phyloP scores from a whole-genome alignment of 2,797 vertebrate genomes.

The Miichthys miiuy region DNA sequence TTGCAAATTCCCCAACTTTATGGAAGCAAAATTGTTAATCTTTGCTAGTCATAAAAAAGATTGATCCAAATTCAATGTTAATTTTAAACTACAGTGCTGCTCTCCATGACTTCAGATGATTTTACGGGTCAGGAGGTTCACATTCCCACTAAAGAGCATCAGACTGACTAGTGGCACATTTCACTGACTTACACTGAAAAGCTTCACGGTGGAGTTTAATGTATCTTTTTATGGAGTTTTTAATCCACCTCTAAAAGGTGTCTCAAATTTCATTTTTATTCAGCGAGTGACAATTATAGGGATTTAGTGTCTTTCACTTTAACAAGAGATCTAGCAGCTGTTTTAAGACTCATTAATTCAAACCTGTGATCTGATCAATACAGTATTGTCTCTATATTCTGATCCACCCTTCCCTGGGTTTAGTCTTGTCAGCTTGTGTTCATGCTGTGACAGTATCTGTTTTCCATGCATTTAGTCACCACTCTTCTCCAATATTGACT shows the following conservation, averaged over 20 bases:
- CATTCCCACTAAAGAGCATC: background rate
- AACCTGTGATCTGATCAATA: constrained; percentile 28
- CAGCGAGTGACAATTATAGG: background rate
- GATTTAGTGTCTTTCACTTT: constrained; percentile 22
- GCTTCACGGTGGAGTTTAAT: background rate
- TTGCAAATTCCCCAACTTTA: background rate
- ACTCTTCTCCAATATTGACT: constrained; percentile 13
- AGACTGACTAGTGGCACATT: constrained; percentile 13
- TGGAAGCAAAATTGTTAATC: background rate
- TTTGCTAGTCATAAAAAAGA: background rate
- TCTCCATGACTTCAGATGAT: too few species aligned
- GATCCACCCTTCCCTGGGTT: background rate
- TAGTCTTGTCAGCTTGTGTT: constrained; percentile 1
- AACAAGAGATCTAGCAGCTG: constrained; percentile 15
- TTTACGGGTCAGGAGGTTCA: background rate
- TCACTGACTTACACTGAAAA: constrained; percentile 21
- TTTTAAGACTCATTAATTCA: constrained; percentile 42
- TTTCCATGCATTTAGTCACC: constrained; percentile 11
- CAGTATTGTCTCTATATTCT: background rate
- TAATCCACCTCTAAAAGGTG: background rate
- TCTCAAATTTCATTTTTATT: constrained; percentile 33
- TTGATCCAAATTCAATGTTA: constrained; percentile 11
- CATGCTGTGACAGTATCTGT: constrained; percentile 21
- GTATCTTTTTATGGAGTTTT: background rate
- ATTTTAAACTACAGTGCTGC: background rate